These are phyloP conservation scores for Cherax destructor DNA, from an alignment of 1,140 invertebrate species.

Conservation along the genomic window DNA sequence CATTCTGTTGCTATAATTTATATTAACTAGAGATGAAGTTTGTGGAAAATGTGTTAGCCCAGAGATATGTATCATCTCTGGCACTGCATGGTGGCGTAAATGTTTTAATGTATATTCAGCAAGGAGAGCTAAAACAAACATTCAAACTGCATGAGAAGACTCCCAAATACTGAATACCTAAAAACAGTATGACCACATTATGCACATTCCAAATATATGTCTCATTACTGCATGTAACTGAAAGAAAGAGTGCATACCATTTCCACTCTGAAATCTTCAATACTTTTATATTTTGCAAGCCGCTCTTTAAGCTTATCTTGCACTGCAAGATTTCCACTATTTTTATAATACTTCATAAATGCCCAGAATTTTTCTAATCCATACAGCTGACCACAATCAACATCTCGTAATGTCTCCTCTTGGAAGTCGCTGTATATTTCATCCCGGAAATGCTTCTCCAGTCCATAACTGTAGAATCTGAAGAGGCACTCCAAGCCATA, in stretches of 20 bases:
- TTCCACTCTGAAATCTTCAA: conserved; percentile 89
- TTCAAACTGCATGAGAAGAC: too few species aligned
- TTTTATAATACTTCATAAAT: conserved; percentile 92
- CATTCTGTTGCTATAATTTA: too few species aligned
- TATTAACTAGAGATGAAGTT: too few species aligned
- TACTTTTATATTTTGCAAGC: conserved; percentile 92
- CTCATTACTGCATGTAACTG: neutral
- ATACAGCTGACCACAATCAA: conserved; percentile 95
- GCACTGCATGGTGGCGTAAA: too few species aligned
- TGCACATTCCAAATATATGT: too few species aligned
- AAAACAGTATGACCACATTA: too few species aligned
- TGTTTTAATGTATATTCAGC: too few species aligned
- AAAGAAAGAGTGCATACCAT: conserved; percentile 50
- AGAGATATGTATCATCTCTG: too few species aligned
- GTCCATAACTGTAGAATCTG: conserved; percentile 98
- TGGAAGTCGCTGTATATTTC: conserved; percentile 97
- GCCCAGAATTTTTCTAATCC: conserved; percentile 99
- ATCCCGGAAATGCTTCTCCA: conserved; percentile 95
- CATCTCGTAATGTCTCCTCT: conserved; percentile 93
- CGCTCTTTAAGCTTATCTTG: conserved; percentile 87
- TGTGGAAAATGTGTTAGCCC: too few species aligned
- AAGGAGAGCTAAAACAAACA: too few species aligned
- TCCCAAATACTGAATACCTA: too few species aligned
- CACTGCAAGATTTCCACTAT: conserved; percentile 82
- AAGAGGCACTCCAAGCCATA: conserved; percentile 96